phyloP scores from a whole-genome alignment of 1,140 invertebrate genomes.

The Radopholus similis region DNA sequence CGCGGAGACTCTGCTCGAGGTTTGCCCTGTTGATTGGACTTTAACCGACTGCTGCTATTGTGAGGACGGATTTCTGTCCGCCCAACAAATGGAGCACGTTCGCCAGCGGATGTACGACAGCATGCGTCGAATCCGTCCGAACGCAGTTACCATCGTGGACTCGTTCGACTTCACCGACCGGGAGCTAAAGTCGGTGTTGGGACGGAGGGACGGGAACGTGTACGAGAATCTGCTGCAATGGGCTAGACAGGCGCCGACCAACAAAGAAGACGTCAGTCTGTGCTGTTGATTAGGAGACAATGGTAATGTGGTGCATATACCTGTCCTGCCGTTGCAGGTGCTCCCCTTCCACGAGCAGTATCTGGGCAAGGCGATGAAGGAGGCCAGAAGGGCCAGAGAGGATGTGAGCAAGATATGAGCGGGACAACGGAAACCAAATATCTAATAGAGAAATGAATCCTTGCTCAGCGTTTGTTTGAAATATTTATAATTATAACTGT shows the following conservation, averaged over 20 bases:
- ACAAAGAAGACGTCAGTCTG: constrained; percentile 66
- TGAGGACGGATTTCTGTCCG: constrained; percentile 35
- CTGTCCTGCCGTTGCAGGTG: neutral
- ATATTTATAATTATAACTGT: too few species aligned
- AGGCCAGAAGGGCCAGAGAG: constrained; percentile 6
- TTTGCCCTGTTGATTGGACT: neutral
- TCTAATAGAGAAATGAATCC: too few species aligned
- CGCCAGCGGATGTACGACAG: constrained; percentile 68
- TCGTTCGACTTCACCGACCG: constrained; percentile 82
- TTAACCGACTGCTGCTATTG: constrained; percentile 12
- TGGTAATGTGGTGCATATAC: neutral
- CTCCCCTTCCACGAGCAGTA: constrained; percentile 28
- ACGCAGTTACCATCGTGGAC: constrained; percentile 83
- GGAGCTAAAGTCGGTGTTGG: constrained; percentile 76
- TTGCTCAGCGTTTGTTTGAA: too few species aligned
- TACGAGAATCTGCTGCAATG: constrained; percentile 81
- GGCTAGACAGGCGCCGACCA: constrained; percentile 79
- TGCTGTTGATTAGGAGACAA: neutral
- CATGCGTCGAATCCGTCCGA: constrained; percentile 72
- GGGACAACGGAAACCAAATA: too few species aligned
- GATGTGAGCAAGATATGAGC: constrained; percentile 17
- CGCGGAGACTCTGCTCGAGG: constrained; percentile 28
- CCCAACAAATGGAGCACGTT: constrained; percentile 31
- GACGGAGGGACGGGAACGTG: constrained; percentile 83
- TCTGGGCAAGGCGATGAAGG: constrained; percentile 15